A percentile compares a stretch with the other conserved stretches of the same genome.
Conservation (phyloP, 2,888 invertebrate genomes). For the Cistogaster globosa region DNA sequence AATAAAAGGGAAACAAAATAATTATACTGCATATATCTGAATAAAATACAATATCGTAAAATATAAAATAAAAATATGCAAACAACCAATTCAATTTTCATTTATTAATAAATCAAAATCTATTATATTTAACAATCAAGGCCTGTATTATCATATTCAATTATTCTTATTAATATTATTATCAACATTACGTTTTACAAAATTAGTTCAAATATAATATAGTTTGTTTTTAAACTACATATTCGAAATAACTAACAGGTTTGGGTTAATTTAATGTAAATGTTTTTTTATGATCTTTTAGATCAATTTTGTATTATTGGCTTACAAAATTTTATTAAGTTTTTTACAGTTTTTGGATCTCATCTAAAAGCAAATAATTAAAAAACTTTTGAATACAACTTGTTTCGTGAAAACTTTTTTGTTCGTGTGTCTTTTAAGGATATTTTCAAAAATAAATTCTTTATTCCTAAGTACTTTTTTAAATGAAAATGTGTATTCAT, state of each 20-base stretch:
- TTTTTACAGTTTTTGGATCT: no score
- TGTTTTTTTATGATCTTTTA: background rate
- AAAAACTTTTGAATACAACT: no score
- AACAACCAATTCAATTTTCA: constrained; percentile 47
- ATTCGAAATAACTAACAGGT: constrained; percentile 14
- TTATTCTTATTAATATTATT: constrained; percentile 28
- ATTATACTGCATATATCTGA: constrained; percentile 40
- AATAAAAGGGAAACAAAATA: constrained; percentile 9
- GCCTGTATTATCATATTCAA: constrained; percentile 60
- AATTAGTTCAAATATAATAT: constrained; percentile 7
- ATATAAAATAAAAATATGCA: constrained; percentile 37
- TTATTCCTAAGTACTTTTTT: no score
- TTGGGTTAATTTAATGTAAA: constrained; percentile 8
- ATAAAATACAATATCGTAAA: constrained; percentile 47
- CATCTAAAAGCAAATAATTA: no score
- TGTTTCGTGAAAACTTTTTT: no score
- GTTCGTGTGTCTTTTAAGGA: no score
- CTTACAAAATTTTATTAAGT: background rate
- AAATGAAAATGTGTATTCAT: no score
- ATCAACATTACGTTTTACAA: constrained; percentile 5
- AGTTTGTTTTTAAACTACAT: background rate
- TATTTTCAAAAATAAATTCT: no score
- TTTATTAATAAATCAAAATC: constrained; percentile 39
- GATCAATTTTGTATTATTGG: background rate
- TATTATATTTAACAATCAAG: constrained; percentile 33